phyloP scores from a whole-genome alignment of 2,797 vertebrate genomes.

The Florisuga fusca region DNA sequence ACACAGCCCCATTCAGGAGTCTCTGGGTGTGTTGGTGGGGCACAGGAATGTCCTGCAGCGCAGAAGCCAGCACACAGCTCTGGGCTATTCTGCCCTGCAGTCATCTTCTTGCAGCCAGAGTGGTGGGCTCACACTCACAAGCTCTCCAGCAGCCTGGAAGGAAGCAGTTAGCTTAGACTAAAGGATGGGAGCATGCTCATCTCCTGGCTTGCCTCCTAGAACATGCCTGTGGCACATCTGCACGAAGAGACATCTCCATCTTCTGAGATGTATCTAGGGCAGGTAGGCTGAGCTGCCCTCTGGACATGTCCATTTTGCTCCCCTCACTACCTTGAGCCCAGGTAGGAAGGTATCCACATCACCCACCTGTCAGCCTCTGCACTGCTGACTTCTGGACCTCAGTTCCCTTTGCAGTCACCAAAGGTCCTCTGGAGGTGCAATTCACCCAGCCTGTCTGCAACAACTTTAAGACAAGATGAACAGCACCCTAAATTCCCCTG shows the following conservation, averaged over 20 bases:
- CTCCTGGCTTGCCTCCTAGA: background rate
- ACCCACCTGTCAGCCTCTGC: background rate
- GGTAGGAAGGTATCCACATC: background rate
- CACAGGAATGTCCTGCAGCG: background rate
- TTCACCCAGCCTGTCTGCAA: background rate
- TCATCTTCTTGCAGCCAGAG: background rate
- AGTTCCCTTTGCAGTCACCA: background rate
- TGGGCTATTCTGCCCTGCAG: background rate
- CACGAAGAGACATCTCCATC: background rate
- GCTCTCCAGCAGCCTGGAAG: background rate
- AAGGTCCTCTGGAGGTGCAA: constrained; percentile 37
- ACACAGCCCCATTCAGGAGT: background rate
- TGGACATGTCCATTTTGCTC: background rate
- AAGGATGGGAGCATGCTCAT: background rate
- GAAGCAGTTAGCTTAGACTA: background rate
- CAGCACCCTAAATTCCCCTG: background rate
- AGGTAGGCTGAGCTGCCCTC: background rate
- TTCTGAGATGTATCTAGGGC: rapidly evolving
- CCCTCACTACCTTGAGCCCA: background rate
- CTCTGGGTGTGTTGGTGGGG: rapidly evolving
- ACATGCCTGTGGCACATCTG: background rate
- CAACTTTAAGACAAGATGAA: constrained; percentile 9
- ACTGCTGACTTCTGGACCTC: background rate
- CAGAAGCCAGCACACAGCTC: background rate
- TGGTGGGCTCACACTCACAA: rapidly evolving